A percentile compares a stretch with the other conserved stretches of the same genome.
Evolutionary conservation across 1,140 invertebrate species (phyloP).

Genomic region (Formica exsecta): DNA sequence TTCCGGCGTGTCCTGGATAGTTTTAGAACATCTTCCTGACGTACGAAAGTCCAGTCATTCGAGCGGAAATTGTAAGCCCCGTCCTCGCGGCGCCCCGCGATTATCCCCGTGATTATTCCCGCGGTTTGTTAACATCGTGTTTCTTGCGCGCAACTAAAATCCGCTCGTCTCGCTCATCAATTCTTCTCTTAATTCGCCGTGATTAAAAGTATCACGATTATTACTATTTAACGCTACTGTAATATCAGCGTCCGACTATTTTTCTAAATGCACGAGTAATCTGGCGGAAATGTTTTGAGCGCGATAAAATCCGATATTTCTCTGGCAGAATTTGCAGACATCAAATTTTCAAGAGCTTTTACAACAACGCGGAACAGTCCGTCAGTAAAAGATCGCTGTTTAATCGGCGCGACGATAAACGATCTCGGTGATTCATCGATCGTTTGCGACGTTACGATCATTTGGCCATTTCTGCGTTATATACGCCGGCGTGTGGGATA

Average conservation of each 20-base stretch:
- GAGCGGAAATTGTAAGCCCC: conserved; percentile 55
- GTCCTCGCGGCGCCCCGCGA: neutral
- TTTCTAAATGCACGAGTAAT: conserved; percentile 24
- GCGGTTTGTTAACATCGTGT: conserved; percentile 29
- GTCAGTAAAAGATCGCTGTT: neutral
- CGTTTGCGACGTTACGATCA: conserved; percentile 62
- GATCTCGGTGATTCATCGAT: conserved; percentile 67
- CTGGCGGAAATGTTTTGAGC: conserved; percentile 21
- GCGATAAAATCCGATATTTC: conserved; percentile 11
- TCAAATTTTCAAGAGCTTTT: conserved; percentile 28
- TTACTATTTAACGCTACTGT: neutral
- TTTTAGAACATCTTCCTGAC: conserved; percentile 80
- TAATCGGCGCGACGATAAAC: conserved; percentile 17
- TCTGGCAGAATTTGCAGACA: conserved; percentile 12
- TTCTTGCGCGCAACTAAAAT: conserved; percentile 17
- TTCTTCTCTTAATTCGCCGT: neutral
- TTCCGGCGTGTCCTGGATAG: conserved; percentile 79
- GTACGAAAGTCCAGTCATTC: conserved; percentile 68
- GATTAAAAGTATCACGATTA: neutral
- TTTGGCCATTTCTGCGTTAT: conserved; percentile 69
- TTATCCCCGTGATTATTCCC: conserved; percentile 18
- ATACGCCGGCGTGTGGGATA: conserved; percentile 31
- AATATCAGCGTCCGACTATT: neutral
- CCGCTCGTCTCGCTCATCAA: neutral
- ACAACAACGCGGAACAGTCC: neutral